A percentile compares a stretch with the other conserved stretches of the same genome.
These are phyloP conservation scores for Anguilla anguilla DNA, from an alignment of 2,797 vertebrate genomes.

Conservation along the genomic window DNA sequence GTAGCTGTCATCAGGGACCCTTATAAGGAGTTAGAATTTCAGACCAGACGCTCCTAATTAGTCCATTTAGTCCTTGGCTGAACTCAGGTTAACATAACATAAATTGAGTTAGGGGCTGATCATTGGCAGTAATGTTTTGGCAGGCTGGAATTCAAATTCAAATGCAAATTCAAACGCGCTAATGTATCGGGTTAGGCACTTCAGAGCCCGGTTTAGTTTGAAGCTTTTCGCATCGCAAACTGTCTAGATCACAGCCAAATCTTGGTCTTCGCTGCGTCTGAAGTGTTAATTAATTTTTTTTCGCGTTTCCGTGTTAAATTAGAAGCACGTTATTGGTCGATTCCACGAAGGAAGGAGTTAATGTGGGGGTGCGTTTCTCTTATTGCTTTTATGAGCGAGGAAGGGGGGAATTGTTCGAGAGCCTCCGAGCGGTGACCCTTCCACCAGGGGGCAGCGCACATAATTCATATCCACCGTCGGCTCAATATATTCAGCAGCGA, in stretches of 20 bases:
- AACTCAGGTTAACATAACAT: conserved; percentile 52
- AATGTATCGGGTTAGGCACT: not conserved
- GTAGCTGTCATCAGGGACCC: conserved; percentile 49
- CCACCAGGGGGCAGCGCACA: conserved; percentile 67
- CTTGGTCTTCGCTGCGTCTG: not conserved
- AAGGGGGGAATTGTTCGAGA: conserved; percentile 68
- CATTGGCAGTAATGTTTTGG: not conserved
- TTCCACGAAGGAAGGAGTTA: conserved; percentile 63
- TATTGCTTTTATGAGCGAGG: conserved; percentile 72
- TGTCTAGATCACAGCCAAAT: not conserved
- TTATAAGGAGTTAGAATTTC: conserved; percentile 44
- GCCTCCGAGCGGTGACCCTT: conserved; percentile 75
- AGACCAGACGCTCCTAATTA: conserved; percentile 53
- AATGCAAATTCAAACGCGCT: not conserved
- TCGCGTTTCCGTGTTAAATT: not conserved
- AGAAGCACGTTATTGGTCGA: not conserved
- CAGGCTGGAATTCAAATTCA: not conserved
- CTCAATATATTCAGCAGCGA: conserved; percentile 80
- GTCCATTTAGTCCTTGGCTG: conserved; percentile 47
- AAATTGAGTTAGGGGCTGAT: conserved; percentile 45
- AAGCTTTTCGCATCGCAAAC: not conserved
- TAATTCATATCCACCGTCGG: conserved; percentile 82
- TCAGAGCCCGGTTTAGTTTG: not conserved
- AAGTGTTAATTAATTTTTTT: not conserved
- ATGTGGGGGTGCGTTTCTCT: conserved; percentile 62